Conservation (phyloP, 2,888 invertebrate species). For the Sarcophaga rosellei region DNA sequence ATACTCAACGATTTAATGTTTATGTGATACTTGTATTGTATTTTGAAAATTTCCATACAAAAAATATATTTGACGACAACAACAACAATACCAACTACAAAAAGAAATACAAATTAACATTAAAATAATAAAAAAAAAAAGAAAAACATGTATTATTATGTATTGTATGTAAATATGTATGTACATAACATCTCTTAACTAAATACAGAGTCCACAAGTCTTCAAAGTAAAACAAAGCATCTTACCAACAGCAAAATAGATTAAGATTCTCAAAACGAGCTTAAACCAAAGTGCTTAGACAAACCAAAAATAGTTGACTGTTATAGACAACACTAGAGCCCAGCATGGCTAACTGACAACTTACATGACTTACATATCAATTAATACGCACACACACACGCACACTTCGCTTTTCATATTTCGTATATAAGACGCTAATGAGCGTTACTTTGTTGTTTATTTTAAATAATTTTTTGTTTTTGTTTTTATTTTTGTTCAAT, state of each 20-base stretch:
- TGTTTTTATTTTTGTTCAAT: neutral
- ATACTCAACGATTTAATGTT: neutral
- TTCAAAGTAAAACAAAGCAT: neutral
- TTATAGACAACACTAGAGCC: neutral
- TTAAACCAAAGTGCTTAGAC: neutral
- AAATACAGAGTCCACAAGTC: too few relatives aligned
- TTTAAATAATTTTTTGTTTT: neutral
- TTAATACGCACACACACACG: neutral
- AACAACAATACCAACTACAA: constrained; percentile 1
- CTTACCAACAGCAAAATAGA: neutral
- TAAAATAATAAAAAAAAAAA: too few relatives aligned
- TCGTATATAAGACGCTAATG: neutral
- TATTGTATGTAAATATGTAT: too few relatives aligned
- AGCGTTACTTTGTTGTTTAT: constrained; percentile 1
- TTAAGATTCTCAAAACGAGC: neutral
- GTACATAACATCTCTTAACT: too few relatives aligned
- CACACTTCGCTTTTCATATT: neutral
- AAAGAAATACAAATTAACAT: constrained; percentile 1
- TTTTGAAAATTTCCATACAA: neutral
- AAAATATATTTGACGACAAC: neutral
- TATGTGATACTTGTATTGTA: neutral
- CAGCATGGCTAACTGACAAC: neutral
- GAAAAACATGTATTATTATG: too few relatives aligned
- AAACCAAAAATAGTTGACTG: neutral
- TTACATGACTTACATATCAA: constrained; percentile 57